Base-by-base conservation (phyloP, 2,113 vertebrate genomes). In the Podarcis raffonei region DNA sequence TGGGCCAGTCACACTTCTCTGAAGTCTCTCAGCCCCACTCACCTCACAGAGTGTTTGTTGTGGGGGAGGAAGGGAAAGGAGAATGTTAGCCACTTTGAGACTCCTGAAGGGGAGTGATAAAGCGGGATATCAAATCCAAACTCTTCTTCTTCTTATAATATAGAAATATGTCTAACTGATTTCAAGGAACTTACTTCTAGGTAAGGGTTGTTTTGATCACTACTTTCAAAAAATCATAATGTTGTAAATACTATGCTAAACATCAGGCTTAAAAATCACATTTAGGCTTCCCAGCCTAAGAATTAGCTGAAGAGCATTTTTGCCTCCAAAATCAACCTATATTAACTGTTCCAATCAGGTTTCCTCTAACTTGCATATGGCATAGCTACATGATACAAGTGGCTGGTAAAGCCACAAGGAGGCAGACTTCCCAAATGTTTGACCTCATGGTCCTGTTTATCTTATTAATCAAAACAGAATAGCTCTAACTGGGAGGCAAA, bases 391-490 rank as follows among this genome's bases (percentile, higher is more conserved):
- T 30, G n/a, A 83, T 3, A 20, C 15, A 77, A 77, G 39, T 77
- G 18, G 39, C 75, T 78, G 3, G 18, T 12, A 9, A 86, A 30
- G 16, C 37, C 84, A 66, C 18, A n/a, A 9, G 27, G 71, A 53
- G 6, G 5, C 30, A 68, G 69, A 88, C 66, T 68, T 83, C 37
- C 25, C 66, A 66, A 76, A 86, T 8, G 59, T 27, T 18, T 76
- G 30, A 68, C 23, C 13, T 83, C 42, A 72, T 77, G 11, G 6
- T n/a, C 39, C 66, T 79, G 62, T 12, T 59, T 66, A 79, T 48
- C 53, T 39, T 79, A 16, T 89, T 35, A 68, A 20, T 80, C 81
- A 90, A 92, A 94, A 83, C 30, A 89, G 83, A 90, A 37, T 32
- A 37, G 89, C 71, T 53, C 82, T 0, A 87, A 5, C 6, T 84